These are phyloP conservation scores for Dichetophora obliterata DNA, from an alignment of 2,888 invertebrate genomes.

Conservation along the genomic window DNA sequence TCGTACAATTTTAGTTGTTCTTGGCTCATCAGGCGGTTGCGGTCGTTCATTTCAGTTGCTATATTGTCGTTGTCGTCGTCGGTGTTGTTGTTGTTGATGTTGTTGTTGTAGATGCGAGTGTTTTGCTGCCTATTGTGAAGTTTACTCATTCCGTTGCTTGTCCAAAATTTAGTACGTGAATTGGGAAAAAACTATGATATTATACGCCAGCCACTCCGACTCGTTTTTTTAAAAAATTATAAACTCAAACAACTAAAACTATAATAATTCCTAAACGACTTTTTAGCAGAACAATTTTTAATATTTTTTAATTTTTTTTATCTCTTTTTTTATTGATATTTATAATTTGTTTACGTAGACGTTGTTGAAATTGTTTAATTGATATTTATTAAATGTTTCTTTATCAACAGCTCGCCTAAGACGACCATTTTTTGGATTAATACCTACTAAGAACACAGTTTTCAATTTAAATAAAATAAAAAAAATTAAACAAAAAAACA, in stretches of 20 bases:
- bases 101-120: not conserved
- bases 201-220: too few species aligned
- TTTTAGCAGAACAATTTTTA: too few species aligned
- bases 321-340: too few species aligned
- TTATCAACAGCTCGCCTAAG: slow-evolving; percentile 36
- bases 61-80: slow-evolving; percentile 3
- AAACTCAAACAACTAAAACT: too few species aligned
- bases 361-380: not conserved
- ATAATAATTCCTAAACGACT: too few species aligned
- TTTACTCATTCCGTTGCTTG: not conserved
- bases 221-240: too few species aligned
- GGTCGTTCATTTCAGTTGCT: slow-evolving; percentile 30
- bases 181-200: not conserved
- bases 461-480: slow-evolving; percentile 36
- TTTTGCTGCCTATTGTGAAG: slow-evolving; percentile 7
- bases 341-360: too few species aligned
- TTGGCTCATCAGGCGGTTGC: slow-evolving; percentile 31
- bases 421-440: slow-evolving; percentile 40
- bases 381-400: slow-evolving; percentile 24
- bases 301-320: too few species aligned
- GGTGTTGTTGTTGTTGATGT: not conserved
- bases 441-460: slow-evolving; percentile 34
- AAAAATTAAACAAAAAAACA: slow-evolving; percentile 48
- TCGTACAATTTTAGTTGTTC: slow-evolving; percentile 32
- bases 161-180: not conserved